Conservation (phyloP, 1,140 invertebrate species). For the Drosophila murphyi region DNA sequence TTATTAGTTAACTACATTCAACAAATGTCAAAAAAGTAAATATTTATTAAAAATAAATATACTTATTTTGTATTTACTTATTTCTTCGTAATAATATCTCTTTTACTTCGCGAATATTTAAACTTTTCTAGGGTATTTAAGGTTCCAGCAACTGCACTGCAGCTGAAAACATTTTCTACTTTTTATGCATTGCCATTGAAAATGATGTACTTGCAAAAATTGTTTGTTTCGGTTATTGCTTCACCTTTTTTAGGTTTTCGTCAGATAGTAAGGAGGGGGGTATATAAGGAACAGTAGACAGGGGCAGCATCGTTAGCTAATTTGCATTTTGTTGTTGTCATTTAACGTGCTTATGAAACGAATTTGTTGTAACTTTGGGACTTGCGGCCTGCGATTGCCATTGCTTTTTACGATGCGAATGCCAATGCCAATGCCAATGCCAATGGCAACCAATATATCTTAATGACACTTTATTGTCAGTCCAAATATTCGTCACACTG, state of each 20-base stretch:
- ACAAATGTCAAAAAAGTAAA: too few relatives aligned
- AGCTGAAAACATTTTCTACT: background rate
- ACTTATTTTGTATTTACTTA: background rate
- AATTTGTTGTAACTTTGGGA: constrained; percentile 72
- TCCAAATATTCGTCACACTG: constrained; percentile 68
- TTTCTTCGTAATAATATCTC: too few relatives aligned
- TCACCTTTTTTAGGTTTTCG: constrained; percentile 52
- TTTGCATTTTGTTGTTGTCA: constrained; percentile 72
- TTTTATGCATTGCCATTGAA: constrained; percentile 42
- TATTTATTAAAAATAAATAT: too few relatives aligned
- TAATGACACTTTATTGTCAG: constrained; percentile 68
- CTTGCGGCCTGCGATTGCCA: constrained; percentile 60
- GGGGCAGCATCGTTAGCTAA: constrained; percentile 56
- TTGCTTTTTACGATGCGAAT: constrained; percentile 67
- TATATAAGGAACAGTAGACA: too few relatives aligned
- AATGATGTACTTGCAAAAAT: constrained; percentile 67
- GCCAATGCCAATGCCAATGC: constrained; percentile 52
- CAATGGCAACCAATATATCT: constrained; percentile 55
- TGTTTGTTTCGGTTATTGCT: constrained; percentile 24
- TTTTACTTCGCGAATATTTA: too few relatives aligned
- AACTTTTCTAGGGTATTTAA: constrained; percentile 3
- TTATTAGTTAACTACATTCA: too few relatives aligned
- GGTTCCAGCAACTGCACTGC: background rate
- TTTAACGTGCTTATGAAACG: constrained; percentile 78
- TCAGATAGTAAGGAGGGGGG: background rate